phyloP scores from a whole-genome alignment of 2,888 invertebrate species.

The Cantharis rustica region DNA sequence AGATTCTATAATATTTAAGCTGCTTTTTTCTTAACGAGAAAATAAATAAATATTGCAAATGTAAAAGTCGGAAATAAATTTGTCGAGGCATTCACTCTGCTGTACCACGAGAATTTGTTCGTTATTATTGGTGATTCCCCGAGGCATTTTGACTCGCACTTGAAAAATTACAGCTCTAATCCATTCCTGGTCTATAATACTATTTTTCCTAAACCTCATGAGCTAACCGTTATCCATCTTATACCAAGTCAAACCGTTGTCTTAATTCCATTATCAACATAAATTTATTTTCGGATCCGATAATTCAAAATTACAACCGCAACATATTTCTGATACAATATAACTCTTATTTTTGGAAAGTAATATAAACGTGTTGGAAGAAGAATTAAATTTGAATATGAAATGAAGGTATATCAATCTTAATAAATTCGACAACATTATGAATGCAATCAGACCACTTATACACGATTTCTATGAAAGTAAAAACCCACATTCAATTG shows the following conservation, averaged over 20 bases:
- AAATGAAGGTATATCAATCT: background rate
- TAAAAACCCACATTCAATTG: background rate
- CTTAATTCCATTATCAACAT: background rate
- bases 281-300: background rate
- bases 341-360: background rate
- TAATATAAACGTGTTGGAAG: background rate
- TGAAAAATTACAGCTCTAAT: background rate
- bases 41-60: background rate
- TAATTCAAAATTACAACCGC: background rate
- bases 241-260: background rate
- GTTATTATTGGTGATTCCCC: background rate
- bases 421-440: background rate
- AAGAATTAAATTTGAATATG: background rate
- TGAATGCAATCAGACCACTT: background rate
- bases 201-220: background rate
- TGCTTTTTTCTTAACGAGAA: background rate
- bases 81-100: background rate
- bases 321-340: background rate
- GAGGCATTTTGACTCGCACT: background rate
- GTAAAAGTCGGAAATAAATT: background rate
- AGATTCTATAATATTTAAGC: background rate
- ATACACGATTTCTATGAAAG: background rate
- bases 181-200: background rate
- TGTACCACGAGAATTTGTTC: background rate
- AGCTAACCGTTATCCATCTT: background rate